A percentile compares a stretch with the other conserved stretches of the same genome.
Conservation (phyloP, 1,140 invertebrate genomes). For the Lordiphosa clarofinis region DNA sequence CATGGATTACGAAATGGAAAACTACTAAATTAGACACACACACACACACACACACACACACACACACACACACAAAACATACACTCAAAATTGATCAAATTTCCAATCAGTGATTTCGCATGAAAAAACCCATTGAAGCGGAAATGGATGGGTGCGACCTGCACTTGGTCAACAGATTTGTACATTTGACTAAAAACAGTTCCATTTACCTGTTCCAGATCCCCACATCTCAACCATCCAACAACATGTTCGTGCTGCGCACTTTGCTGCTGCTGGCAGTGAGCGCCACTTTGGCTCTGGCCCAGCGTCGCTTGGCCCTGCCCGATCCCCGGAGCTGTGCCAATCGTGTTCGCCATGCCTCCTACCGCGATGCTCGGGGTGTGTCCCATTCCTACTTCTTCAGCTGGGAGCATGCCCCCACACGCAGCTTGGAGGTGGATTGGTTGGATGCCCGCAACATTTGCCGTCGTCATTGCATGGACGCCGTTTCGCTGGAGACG, state of each 20-base stretch:
- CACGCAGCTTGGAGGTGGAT: constrained; percentile 91
- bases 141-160: constrained; percentile 50
- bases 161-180: constrained; percentile 10
- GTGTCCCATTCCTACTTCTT: constrained; percentile 95
- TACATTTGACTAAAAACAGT: constrained; percentile 33
- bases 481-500: constrained; percentile 93
- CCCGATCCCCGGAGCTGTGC: constrained; percentile 93
- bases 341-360: constrained; percentile 91
- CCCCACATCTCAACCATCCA: constrained; percentile 6
- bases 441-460: constrained; percentile 95
- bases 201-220: constrained; percentile 16
- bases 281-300: constrained; percentile 84
- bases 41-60: too few relatives aligned
- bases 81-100: constrained; percentile 73
- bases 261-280: constrained; percentile 83
- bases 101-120: constrained; percentile 74
- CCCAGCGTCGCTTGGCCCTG: constrained; percentile 90
- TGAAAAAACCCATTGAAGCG: constrained; percentile 54
- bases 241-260: constrained; percentile 66
- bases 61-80: constrained; percentile 40
- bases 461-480: constrained; percentile 95
- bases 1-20: constrained; percentile 64
- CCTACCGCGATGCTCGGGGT: constrained; percentile 91
- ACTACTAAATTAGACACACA: constrained; percentile 68
- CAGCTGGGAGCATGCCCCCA: constrained; percentile 94